phyloP scores from a whole-genome alignment of 1,140 invertebrate genomes.

The Psix sp. region DNA sequence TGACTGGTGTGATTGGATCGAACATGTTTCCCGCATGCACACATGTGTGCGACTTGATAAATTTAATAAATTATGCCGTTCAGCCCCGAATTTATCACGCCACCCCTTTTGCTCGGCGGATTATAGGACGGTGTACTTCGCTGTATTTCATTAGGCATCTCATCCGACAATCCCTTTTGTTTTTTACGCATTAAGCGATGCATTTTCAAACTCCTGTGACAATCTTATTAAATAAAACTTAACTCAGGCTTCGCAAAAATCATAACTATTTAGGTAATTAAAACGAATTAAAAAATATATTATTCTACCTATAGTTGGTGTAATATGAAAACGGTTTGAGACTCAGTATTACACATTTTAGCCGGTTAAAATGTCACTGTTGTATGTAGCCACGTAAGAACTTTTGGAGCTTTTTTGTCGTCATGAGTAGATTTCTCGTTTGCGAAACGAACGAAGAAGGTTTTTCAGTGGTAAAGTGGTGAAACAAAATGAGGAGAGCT shows the following conservation, averaged over 20 bases:
- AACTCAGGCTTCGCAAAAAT: slow-evolving; percentile 1
- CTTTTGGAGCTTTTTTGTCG: slow-evolving; percentile 49
- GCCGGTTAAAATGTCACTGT: slow-evolving; percentile 51
- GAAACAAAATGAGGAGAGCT: slow-evolving; percentile 72
- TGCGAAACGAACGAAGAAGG: slow-evolving; percentile 40
- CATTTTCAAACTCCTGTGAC: slow-evolving; percentile 35
- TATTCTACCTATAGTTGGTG: too few relatives aligned
- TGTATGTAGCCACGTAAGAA: slow-evolving; percentile 50
- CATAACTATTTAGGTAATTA: not conserved
- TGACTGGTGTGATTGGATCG: slow-evolving; percentile 46
- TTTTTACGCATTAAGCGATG: slow-evolving; percentile 32
- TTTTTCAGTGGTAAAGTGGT: slow-evolving; percentile 53
- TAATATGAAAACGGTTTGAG: not conserved
- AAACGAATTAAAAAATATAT: too few relatives aligned
- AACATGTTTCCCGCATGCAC: slow-evolving; percentile 36
- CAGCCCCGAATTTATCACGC: slow-evolving; percentile 71
- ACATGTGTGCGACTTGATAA: slow-evolving; percentile 64
- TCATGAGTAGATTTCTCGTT: slow-evolving; percentile 39
- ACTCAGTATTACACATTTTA: slow-evolving; percentile 11
- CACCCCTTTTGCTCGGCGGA: slow-evolving; percentile 55
- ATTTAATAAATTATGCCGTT: slow-evolving; percentile 72
- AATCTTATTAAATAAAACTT: slow-evolving; percentile 24
- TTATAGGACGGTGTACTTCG: slow-evolving; percentile 59
- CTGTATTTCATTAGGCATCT: slow-evolving; percentile 67
- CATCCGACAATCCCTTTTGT: slow-evolving; percentile 33